A percentile compares a stretch with the other conserved stretches of the same genome.
Evolutionary conservation across 2,888 invertebrate species (phyloP).

Genomic region (Phyto melanocephala): DNA sequence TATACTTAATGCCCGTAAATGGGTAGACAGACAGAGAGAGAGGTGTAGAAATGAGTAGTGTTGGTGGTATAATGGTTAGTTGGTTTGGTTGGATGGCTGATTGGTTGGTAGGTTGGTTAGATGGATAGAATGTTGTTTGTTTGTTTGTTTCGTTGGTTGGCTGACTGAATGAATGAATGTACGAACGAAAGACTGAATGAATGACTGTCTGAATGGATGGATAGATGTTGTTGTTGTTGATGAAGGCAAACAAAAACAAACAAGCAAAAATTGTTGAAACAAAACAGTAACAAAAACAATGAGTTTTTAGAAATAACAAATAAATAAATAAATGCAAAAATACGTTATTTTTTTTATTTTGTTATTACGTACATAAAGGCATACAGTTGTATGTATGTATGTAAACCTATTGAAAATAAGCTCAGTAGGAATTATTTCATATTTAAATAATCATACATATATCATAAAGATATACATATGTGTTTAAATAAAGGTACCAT

Average conservation of each 20-base stretch:
- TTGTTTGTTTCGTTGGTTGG: too few species aligned
- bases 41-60: too few species aligned
- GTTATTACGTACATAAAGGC: background rate
- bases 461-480: too few species aligned
- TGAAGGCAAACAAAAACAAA: constrained; percentile 63
- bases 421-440: constrained; percentile 34
- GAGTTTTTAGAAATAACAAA: constrained; percentile 65
- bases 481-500: too few species aligned
- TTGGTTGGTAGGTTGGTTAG: background rate
- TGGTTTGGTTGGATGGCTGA: background rate
- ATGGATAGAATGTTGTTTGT: constrained; percentile 29
- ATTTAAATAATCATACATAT: too few species aligned
- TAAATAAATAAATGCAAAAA: constrained; percentile 60
- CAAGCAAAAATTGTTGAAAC: constrained; percentile 62
- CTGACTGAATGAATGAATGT: constrained; percentile 11
- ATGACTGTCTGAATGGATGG: constrained; percentile 26
- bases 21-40: too few species aligned
- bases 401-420: background rate
- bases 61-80: background rate
- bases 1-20: too few species aligned
- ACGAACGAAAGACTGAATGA: constrained; percentile 4
- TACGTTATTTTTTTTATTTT: constrained; percentile 5
- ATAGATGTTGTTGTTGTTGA: constrained; percentile 44
- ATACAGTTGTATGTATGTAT: too few species aligned
- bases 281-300: constrained; percentile 64